Evolutionary conservation across 53 echinoderm and acorn worm species (phyloP), one percentile per base, ranked within the genome.

Genomic region (Antedon mediterranea): DNA sequence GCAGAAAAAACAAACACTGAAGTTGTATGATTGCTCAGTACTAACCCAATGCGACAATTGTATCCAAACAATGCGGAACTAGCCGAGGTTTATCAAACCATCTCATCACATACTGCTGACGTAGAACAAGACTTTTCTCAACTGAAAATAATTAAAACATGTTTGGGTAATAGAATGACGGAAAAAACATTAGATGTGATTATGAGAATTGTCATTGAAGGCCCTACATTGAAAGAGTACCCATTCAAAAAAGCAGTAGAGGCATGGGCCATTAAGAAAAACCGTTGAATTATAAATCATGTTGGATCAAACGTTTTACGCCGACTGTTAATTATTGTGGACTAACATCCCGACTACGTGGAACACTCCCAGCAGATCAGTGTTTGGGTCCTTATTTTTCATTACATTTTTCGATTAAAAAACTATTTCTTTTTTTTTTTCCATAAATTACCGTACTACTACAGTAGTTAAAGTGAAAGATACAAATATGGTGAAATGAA

Each of bases 181-280:
- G 72, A 86, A 34, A 76, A 73, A 74, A 82, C 85, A 27, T 76
- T 85, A 72, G 85, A 85, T 28, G 71, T 43, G 34, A 33, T 85
- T n/a, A 57, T 85, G 72, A 34, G 71, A 34, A 82, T 77, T 33
- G 82, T 76, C 30, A 71, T 77, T 75, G 82, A 82, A 70, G 76
- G 82, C 34, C 82, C 82, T 30, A 43, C 75, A 74, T 71, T 82
- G 72, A 71, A 74, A 43, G 82, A 82, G 26, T 82, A 76, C 75
- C 72, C 82, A 82, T 75, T 82, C 23, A 57, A 57, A 26, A 57
- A 57, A 57, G 14, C 57, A 18, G 57, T 57, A 57, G 57, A 57
- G 57, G 57, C 57, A 18, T 57, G 57, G 57, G 57, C 57, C 57
- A 57, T 13, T 18, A 57, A 57, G 41, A 41, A 41, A 41, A 41